These are phyloP conservation scores for Dexiosoma caninum DNA, from an alignment of 2,888 invertebrate species.

Conservation along the genomic window DNA sequence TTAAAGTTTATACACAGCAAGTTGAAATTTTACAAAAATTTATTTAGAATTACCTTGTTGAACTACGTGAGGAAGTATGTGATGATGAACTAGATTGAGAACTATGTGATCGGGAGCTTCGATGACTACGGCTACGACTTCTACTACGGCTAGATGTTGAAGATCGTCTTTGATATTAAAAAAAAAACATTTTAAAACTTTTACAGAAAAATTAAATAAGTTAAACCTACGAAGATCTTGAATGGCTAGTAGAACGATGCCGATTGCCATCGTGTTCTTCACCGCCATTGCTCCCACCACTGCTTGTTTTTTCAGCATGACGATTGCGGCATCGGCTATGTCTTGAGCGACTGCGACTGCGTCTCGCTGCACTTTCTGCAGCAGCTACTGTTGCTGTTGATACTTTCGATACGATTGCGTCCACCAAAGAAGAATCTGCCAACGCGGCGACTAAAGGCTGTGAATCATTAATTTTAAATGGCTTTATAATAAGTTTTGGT, in stretches of 20 bases:
- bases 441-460: slow-evolving; percentile 76
- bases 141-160: slow-evolving; percentile 75
- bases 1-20: not conserved
- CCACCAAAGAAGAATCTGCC: slow-evolving; percentile 75
- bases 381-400: slow-evolving; percentile 76
- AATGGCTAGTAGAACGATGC: slow-evolving; percentile 75
- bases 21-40: not conserved
- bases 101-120: slow-evolving; percentile 75
- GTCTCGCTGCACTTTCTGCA: slow-evolving; percentile 74
- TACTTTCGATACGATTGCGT: slow-evolving; percentile 76
- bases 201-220: not conserved
- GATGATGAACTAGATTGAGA: slow-evolving; percentile 76
- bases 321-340: slow-evolving; percentile 67
- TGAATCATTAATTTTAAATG: slow-evolving; percentile 78
- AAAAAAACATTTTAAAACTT: not conserved
- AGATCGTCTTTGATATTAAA: slow-evolving; percentile 60
- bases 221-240: slow-evolving; percentile 76
- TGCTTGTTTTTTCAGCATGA: slow-evolving; percentile 32
- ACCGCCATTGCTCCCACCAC: slow-evolving; percentile 38
- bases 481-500: slow-evolving; percentile 78
- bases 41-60: slow-evolving; percentile 70
- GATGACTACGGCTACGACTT: slow-evolving; percentile 71
- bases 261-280: slow-evolving; percentile 36
- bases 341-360: slow-evolving; percentile 75
- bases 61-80: slow-evolving; percentile 74